A percentile compares a stretch with the other conserved stretches of the same genome.
These are phyloP conservation scores for Chelonoidis abingdonii DNA, from an alignment of 2,113 vertebrate genomes.

Conservation along the genomic window DNA sequence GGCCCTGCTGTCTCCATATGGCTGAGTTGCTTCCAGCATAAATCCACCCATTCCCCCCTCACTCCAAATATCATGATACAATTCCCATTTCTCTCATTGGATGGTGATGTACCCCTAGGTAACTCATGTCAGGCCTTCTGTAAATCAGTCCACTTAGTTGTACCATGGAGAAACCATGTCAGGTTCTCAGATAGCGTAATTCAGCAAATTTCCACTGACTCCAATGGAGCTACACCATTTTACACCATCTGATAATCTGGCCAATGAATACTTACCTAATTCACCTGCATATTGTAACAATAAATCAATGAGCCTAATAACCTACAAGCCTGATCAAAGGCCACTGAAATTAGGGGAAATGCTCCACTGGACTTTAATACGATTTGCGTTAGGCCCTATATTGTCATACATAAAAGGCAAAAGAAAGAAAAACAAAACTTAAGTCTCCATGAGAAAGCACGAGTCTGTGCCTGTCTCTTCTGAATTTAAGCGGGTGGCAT, in stretches of 20 bases:
- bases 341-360: neutral
- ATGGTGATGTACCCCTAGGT: neutral
- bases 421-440: neutral
- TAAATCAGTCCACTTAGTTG: neutral
- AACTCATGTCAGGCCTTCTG: neutral
- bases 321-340: neutral
- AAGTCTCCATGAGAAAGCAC: neutral
- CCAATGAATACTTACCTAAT: rapidly evolving
- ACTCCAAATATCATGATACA: neutral
- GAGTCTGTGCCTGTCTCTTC: neutral
- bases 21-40: neutral
- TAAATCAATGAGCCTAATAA: neutral
- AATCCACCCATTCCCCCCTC: neutral
- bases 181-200: neutral
- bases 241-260: neutral
- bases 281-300: neutral
- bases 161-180: neutral
- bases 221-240: neutral
- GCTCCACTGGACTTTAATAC: neutral
- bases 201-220: neutral
- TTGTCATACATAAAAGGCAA: neutral
- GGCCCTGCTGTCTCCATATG: neutral
- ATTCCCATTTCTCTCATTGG: neutral
- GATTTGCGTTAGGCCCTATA: neutral
- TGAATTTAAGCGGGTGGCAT: neutral